Evolutionary conservation across 2,113 vertebrate species (phyloP), one percentile per base, ranked within the genome.

Genomic region (Rhinichthys klamathensis): DNA sequence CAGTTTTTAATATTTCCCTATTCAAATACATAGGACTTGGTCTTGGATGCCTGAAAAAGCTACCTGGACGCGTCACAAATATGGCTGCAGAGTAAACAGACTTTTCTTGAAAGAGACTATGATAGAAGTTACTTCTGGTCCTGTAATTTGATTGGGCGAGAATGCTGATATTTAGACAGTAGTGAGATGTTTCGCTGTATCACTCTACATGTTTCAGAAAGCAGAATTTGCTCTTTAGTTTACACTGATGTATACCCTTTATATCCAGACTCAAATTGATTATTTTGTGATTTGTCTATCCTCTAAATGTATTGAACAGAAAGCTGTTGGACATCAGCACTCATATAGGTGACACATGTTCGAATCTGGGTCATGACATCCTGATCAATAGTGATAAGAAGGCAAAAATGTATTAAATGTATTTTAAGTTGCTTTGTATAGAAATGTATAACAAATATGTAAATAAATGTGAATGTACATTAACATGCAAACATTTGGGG

Each of bases 141-240:
- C 1, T 46, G 70, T 46, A 2, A 25, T 74, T 46, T 46, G 70
- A 46, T n/a, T 13, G 70, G 38, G 1, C 10, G 38, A 9, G 38
- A 73, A n/a, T 44, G 21, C 13, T 74, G 23, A 74, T 74, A 74
- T 46, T 41, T 72, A 72, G 69, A 72, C 67, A 70, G 67, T 38
- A 41, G 35, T 70, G 67, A 41, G 69, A 72, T n/a, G 69, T 11
- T 69, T 69, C 30, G 1, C 30, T 21, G 30, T 69, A 6, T 18
- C 30, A 35, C 16, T 69, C 8, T 8, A 21, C 30, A 35, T 69
- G 13, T 35, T 32, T 69, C 30, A 69, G 32, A 21, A 67, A 67
- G 27, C 15, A 67, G 30, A 67, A 67, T 35, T 30, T 67, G 16
- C 30, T 67, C 16, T 67, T 35, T 67, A 35, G 41, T 41, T 41